Conservation (phyloP, 2,797 vertebrate species). For the Urophycis tenuis region DNA sequence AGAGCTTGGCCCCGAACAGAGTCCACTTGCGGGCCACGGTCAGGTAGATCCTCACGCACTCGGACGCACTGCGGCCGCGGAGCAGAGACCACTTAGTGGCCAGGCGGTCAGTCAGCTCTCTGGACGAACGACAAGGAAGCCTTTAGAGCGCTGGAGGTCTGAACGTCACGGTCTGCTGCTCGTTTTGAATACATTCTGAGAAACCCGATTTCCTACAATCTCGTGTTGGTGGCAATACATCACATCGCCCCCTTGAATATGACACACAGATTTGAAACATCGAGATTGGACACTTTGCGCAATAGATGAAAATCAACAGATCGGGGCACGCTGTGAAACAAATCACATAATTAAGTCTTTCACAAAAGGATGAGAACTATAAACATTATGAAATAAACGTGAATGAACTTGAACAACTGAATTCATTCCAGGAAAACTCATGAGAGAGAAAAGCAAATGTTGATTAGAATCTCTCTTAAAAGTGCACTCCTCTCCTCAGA, state of each 20-base stretch:
- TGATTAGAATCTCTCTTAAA: background rate
- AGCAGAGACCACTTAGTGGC: constrained; percentile 83
- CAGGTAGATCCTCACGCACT: constrained; percentile 89
- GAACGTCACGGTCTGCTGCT: background rate
- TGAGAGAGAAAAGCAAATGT: background rate
- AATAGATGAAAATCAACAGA: background rate
- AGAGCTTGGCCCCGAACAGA: constrained; percentile 89
- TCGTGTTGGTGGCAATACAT: too few species aligned
- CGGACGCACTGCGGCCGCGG: constrained; percentile 78
- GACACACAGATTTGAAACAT: background rate
- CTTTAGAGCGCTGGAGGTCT: background rate
- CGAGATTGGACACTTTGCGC: background rate
- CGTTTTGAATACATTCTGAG: background rate
- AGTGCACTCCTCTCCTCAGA: background rate
- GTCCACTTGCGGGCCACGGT: constrained; percentile 92
- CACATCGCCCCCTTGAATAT: background rate
- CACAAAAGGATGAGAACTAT: background rate
- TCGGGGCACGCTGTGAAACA: background rate
- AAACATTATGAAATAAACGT: background rate
- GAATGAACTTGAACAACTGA: background rate
- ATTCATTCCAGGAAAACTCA: background rate
- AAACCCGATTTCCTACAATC: background rate
- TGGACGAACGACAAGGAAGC: constrained; percentile 38
- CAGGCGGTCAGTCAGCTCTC: constrained; percentile 78
- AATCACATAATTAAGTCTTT: background rate